Evolutionary conservation across 2,797 vertebrate genomes (phyloP).

Genomic region (Antrozous pallidus): DNA sequence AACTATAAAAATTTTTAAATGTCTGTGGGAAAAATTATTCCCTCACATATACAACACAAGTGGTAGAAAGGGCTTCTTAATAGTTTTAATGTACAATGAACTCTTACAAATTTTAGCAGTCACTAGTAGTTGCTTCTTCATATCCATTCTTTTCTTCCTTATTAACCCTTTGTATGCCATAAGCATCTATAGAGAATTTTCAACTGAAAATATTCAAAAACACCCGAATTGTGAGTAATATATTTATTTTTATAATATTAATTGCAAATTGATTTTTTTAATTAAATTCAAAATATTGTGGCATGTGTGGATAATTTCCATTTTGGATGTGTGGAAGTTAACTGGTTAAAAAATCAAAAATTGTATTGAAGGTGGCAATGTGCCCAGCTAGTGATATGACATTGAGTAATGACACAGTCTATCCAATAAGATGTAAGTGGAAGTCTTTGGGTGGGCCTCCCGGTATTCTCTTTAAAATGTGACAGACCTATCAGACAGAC

Average conservation of each 20-base stretch:
- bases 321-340: too few species aligned
- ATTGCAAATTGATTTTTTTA: too few species aligned
- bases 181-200: too few species aligned
- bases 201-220: too few species aligned
- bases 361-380: background rate
- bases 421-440: background rate
- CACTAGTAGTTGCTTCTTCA: background rate
- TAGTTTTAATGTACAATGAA: background rate
- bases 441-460: background rate
- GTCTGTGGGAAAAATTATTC: background rate
- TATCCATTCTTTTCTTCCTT: slow-evolving; percentile 35
- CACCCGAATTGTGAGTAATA: too few species aligned
- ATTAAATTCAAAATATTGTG: too few species aligned
- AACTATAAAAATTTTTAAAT: background rate
- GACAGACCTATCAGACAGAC: background rate
- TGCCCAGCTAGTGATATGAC: background rate
- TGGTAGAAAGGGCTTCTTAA: background rate
- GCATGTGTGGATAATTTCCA: too few species aligned
- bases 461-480: background rate
- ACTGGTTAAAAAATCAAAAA: background rate
- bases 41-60: background rate
- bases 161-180: background rate
- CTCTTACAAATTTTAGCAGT: background rate
- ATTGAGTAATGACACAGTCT: background rate
- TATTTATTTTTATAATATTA: too few species aligned